A percentile compares a stretch with the other conserved stretches of the same genome.
These are phyloP conservation scores for Argya squamiceps DNA, from an alignment of 2,797 vertebrate species.

Conservation along the genomic window DNA sequence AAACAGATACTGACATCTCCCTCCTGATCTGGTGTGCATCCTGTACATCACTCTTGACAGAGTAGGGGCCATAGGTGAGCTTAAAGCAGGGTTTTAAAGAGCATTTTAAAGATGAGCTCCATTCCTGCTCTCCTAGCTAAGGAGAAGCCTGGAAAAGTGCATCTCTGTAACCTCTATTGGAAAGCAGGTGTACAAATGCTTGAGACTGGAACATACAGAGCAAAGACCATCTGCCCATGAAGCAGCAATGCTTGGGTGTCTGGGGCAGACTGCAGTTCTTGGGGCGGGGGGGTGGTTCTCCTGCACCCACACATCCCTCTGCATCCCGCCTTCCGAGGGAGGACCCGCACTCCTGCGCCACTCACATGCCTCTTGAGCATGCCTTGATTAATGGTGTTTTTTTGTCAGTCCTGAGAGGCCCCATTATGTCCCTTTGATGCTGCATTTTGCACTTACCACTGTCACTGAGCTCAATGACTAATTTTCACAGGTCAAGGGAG, in stretches of 20 bases:
- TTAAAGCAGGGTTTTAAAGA: background rate
- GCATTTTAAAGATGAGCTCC: background rate
- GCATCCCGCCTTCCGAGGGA: background rate
- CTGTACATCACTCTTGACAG: accelerated
- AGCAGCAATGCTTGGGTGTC: background rate
- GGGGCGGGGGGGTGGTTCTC: background rate
- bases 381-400: constrained; percentile 75
- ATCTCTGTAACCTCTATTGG: accelerated
- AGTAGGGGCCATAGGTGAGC: accelerated
- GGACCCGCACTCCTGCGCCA: accelerated
- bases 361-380: constrained; percentile 72
- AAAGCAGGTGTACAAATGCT: background rate
- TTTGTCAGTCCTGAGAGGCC: constrained; percentile 65
- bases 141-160: background rate
- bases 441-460: constrained; percentile 67
- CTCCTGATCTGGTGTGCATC: background rate
- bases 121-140: background rate
- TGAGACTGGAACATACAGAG: background rate
- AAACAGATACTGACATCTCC: background rate
- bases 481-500: constrained; percentile 76
- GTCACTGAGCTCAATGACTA: constrained; percentile 72
- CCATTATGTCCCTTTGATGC: constrained; percentile 71
- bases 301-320: background rate
- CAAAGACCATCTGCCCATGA: background rate
- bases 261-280: background rate